Evolutionary conservation across 2,113 vertebrate genomes (phyloP), one percentile per base, ranked within the genome.

Genomic region (Oenanthe oenanthe): DNA sequence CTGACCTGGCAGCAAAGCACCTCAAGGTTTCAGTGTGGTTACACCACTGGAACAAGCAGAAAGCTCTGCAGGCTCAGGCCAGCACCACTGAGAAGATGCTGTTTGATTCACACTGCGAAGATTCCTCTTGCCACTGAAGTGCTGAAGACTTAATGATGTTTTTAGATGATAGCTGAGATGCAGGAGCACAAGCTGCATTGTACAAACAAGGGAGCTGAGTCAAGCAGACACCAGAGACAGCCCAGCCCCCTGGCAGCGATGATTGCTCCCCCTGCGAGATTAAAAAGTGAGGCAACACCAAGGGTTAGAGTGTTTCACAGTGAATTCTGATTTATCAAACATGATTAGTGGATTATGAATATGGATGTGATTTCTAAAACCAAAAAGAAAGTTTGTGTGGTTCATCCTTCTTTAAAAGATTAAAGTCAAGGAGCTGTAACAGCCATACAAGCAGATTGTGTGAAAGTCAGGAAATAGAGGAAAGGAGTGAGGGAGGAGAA

Each of bases 311-410:
- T 78, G 78, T 92, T 97, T 95, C 91, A 85, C 83, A 92, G 77
- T 60, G 91, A 96, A 92, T 97, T 95, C 95, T 97, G 94, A 95
- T 96, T 96, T 97, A 95, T 97, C 94, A 97, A 97, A 97, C 95
- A 81, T 92, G 95, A 95, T 96, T 94, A 94, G 92, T 58, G 87
- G 68, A 48, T 97, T 93, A 97, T 98, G 96, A 98, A 97, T 98
- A 98, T 97, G 96, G 86, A 98, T 97, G 88, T 88, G 91, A 84
- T 96, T 95, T 76, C 88, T 95, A 84, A 95, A 96, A 98, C 94
- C 85, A 94, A 96, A 96, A 97, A 96, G 83, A 76, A 96, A 86
- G 94, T 96, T 94, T 83, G 66, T 43, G 76, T 21, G 72, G 85
- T 87, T 97, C 94, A 84, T 74, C 87, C 74, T 19, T 95, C 88